Evolutionary conservation across 2,888 invertebrate genomes (phyloP), one percentile per base, ranked within the genome.

Genomic region (Nesidiocoris tenuis): DNA sequence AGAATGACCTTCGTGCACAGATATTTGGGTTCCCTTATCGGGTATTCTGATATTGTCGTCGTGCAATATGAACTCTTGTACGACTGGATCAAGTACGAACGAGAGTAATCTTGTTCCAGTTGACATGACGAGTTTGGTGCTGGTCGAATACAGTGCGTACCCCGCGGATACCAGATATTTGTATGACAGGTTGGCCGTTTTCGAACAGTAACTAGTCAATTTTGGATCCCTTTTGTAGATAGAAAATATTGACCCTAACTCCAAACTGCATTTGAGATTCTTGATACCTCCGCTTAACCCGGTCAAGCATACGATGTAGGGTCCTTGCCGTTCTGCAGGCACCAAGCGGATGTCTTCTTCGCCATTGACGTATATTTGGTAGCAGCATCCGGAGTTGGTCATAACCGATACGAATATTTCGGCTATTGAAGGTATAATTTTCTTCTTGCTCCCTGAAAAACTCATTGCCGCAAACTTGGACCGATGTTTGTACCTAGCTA

Each of bases 101-200:
- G 93, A 91, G 83, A 94, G 88, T 24, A 95, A 94, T 0, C 92
- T 91, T 70, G 91, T 92, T 71, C 83, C 90, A 5, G 94, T 87
- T 0, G 95, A 90, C 0, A 99, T 85, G 0, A 98, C 98, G 84
- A 98, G 87, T 89, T 95, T 95, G 0, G 96, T 96, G 0, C 96
- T 98, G 54, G 96, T 96, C 21, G 98, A 98, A 83, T 98, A 98
- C 0, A 98, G 87, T 0, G 96, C 96, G 83, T 98, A 98, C 0
- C 98, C 98, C 16, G 97, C 96, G 0, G 95, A 96, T 12, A 75
- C 61, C 0, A 75, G 39, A 66, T 75, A 65, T 66, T 75, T 66
- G 39, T 75, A 65, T 7, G 59, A 59, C 65, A 75, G 56, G 61
- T 75, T 75, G 0, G 74, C 65, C 1, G 66, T 59, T 3, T 59